phyloP scores from a whole-genome alignment of 2,888 invertebrate species.

The Orchesellides sinensis region DNA sequence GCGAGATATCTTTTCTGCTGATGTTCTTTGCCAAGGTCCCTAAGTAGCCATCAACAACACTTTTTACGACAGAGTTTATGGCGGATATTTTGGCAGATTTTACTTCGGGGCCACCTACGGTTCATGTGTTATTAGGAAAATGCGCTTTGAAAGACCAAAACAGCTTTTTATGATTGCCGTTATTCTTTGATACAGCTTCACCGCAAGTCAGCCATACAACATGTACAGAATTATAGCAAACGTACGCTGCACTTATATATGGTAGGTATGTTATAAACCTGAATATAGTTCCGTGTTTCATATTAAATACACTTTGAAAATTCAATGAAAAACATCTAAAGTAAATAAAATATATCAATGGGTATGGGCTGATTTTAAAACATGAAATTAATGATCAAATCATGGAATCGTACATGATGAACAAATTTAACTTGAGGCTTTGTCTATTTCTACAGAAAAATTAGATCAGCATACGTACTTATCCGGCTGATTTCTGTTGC shows the following conservation, averaged over 20 bases:
- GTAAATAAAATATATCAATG: too few relatives aligned
- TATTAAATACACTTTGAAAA: too few relatives aligned
- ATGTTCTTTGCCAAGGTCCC: constrained; percentile 49
- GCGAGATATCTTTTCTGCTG: constrained; percentile 14
- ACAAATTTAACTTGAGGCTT: too few relatives aligned
- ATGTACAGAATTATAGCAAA: neutral
- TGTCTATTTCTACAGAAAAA: too few relatives aligned
- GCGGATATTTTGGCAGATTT: constrained; percentile 60
- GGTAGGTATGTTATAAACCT: too few relatives aligned
- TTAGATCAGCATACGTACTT: too few relatives aligned
- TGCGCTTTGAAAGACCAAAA: constrained; percentile 8
- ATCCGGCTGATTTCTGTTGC: neutral
- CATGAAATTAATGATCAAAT: too few relatives aligned
- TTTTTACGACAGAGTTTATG: constrained; percentile 64
- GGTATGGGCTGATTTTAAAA: too few relatives aligned
- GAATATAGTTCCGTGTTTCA: too few relatives aligned
- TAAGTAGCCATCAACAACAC: constrained; percentile 66
- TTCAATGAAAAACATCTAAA: too few relatives aligned
- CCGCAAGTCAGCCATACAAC: too few relatives aligned
- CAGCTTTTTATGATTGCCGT: constrained; percentile 7
- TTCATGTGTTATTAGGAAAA: constrained; percentile 31
- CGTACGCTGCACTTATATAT: neutral
- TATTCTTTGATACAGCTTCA: neutral
- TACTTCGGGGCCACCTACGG: constrained; percentile 41
- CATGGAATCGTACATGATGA: too few relatives aligned